Evolutionary conservation across 2,888 invertebrate genomes (phyloP).

Genomic region (Choristoneura rosaceana): DNA sequence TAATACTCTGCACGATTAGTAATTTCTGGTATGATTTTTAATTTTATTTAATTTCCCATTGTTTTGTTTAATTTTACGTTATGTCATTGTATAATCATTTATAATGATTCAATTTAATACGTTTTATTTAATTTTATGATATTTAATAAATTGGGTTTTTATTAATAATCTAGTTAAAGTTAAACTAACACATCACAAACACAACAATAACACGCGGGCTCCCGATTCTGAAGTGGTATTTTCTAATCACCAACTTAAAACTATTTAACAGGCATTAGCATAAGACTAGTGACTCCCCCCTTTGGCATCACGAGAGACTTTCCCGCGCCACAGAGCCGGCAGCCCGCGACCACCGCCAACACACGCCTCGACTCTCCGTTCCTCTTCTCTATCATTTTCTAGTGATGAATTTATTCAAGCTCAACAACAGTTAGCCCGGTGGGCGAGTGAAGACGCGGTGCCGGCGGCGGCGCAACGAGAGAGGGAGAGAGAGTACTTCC

Average conservation of each 20-base stretch:
- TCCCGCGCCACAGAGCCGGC: conserved; percentile 37
- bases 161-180: neutral
- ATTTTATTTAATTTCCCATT: too few relatives aligned
- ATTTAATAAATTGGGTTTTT: too few relatives aligned
- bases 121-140: too few relatives aligned
- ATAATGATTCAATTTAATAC: too few relatives aligned
- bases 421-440: conserved; percentile 98
- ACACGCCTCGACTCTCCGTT: conserved; percentile 86
- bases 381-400: conserved; percentile 94
- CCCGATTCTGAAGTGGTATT: conserved; percentile 44
- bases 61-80: too few relatives aligned
- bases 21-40: too few relatives aligned
- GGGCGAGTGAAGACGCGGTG: conserved; percentile 95
- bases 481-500: conserved; percentile 74
- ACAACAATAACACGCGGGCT: conserved; percentile 49
- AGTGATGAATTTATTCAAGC: conserved; percentile 99
- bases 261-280: neutral
- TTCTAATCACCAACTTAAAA: neutral
- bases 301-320: neutral
- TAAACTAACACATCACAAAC: conserved; percentile 41
- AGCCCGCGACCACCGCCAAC: conserved; percentile 50
- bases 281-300: neutral
- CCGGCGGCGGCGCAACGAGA: conserved; percentile 80
- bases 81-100: too few relatives aligned
- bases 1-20: neutral